These are phyloP conservation scores for Chloroclystis v-ata DNA, from an alignment of 2,888 invertebrate species.

Conservation along the genomic window DNA sequence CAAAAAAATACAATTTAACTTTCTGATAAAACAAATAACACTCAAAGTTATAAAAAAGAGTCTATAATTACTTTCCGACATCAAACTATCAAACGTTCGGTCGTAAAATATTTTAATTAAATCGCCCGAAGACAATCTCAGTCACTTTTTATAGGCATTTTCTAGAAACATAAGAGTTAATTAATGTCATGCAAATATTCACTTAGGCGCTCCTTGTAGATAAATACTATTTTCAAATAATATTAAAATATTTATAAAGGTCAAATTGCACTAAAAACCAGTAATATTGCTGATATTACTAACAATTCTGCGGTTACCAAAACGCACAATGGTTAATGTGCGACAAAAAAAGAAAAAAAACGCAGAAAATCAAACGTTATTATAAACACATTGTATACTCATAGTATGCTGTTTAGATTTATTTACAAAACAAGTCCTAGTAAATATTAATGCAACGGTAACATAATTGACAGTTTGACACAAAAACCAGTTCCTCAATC, in stretches of 20 bases:
- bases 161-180: conserved; percentile 45
- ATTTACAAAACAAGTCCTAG: too few relatives aligned
- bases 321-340: too few relatives aligned
- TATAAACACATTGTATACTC: too few relatives aligned
- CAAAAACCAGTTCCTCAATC: neutral
- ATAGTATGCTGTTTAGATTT: too few relatives aligned
- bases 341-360: too few relatives aligned
- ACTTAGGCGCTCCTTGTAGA: conserved; percentile 39
- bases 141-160: conserved; percentile 55
- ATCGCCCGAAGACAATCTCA: conserved; percentile 48
- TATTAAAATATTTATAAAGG: neutral
- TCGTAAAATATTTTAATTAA: conserved; percentile 54
- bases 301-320: too few relatives aligned
- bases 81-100: conserved; percentile 37
- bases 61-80: conserved; percentile 29
- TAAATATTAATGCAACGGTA: too few relatives aligned
- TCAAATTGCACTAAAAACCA: too few relatives aligned
- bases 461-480: too few relatives aligned
- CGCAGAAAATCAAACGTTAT: too few relatives aligned
- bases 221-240: neutral
- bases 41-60: conserved; percentile 26
- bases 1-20: conserved; percentile 1
- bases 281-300: too few relatives aligned
- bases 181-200: conserved; percentile 69
- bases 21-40: conserved; percentile 26